Evolutionary conservation across 2,797 vertebrate species (phyloP), one percentile per base, ranked within the genome.

Genomic region (Anniella stebbinsi): DNA sequence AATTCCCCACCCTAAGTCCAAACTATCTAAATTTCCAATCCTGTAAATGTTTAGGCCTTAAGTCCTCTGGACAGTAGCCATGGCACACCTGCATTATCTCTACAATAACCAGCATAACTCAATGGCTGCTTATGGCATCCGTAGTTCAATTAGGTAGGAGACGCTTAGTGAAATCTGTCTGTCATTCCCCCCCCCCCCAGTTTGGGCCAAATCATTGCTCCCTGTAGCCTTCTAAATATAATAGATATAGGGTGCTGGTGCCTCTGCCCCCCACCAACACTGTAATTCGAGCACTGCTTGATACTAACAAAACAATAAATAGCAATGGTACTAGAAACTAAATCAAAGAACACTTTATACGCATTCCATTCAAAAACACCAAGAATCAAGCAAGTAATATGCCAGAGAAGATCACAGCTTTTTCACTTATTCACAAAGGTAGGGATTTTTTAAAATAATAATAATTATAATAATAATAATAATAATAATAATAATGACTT

Each of bases 381-480:
- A 51, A 60, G 78, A 69, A 90, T 87, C 80, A 75, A 83, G 66
- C 36, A 54, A 88, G 84, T 93, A 85, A 28, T 67, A 80, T 90
- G 93, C 90, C 3, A 0, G 41, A 80, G 91, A 95, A 80, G 91
- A 95, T 33, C 13, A 80, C 25, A 81, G 80, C 81, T 45, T 92
- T 92, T 90, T 70, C 75, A 57, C 28, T 36, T 90, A 89, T 80
- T 85, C 87, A 83, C 76, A 77, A 3, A 81, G 69, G 66, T 92
- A 92, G 36, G 73, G 90, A n/a, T n/a, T n/a, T n/a, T n/a, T n/a
- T n/a, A n/a, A n/a, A n/a, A n/a, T n/a, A n/a, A n/a, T n/a, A n/a
- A n/a, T n/a, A n/a, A n/a, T n/a, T n/a, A n/a, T n/a, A n/a, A n/a
- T n/a, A n/a, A n/a, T n/a, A n/a, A n/a, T n/a, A n/a, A n/a, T n/a